Evolutionary conservation across 92 coral and sea anemone species (phyloP), one percentile per base, ranked within the genome.

Genomic region (Zoanthus sansibaricus): DNA sequence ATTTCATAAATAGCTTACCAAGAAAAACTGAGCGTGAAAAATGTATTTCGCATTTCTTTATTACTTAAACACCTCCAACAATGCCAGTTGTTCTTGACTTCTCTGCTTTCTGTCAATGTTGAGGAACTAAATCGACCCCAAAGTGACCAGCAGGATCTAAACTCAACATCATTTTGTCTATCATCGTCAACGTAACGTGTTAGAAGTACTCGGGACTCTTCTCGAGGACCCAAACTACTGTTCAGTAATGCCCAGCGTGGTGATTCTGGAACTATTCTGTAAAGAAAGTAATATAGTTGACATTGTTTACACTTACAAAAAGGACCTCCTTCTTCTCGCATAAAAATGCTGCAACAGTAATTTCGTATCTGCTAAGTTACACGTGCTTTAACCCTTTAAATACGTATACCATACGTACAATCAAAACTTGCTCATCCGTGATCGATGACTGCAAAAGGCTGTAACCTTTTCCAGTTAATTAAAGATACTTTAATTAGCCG

Each of bases 161-260:
- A 88, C 17, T 75, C 59, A 9, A 84, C 52, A 3, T 82, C 64
- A 14, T 51, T 80, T 74, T 71, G 82, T 59, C 68, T 67, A 6
- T 89, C 91, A 13, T 90, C 94, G 20, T 80, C 83, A 6, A 87
- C 89, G 70, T 72, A 82, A 78, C 92, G 85, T 30, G 89, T 92
- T 11, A 94, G 88, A 72, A 93, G 83, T 52, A 88, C 88, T 74
- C 88, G 90, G 1, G 96, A 94, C 69, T 94, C 98, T 21, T 89
- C 91, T 16, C 31, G 82, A 12, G 52, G 86, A 21, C 62, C 71
- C 17, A 76, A 4, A 16, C 68, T 47, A n/a, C 91, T 83, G 66
- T 92, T 83, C 44, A 92, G 88, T 2, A 92, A 79, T 64, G 62
- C 55, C 98, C 98, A 94, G 47, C 96, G 95, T 7, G 98, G 94